Evolutionary conservation across 1,140 invertebrate species (phyloP).

Genomic region (Sinonovacula constricta): DNA sequence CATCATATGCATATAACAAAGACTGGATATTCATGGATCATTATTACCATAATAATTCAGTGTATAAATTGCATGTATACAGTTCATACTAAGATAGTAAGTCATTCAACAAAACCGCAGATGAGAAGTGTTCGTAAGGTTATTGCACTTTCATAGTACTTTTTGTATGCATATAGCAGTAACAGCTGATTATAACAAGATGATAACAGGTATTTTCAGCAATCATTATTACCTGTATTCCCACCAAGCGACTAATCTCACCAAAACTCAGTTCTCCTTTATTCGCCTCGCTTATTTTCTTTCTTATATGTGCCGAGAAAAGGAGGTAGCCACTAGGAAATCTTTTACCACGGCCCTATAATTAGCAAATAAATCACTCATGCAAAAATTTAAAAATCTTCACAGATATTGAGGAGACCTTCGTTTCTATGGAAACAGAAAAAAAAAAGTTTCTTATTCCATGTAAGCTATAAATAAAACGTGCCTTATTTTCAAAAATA

Average conservation of each 20-base stretch:
- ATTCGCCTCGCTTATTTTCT: slow-evolving; percentile 87
- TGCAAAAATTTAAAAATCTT: slow-evolving; percentile 45
- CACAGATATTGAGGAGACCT: neutral
- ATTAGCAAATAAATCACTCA: slow-evolving; percentile 53
- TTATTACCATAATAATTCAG: no score
- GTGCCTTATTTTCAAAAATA: no score
- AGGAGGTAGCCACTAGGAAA: slow-evolving; percentile 98
- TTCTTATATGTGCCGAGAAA: slow-evolving; percentile 97
- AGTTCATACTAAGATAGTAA: no score
- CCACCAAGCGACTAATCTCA: slow-evolving; percentile 98
- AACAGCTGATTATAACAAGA: neutral
- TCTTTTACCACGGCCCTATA: slow-evolving; percentile 58
- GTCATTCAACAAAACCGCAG: no score
- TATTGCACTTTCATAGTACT: no score
- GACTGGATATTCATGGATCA: no score
- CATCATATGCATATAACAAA: no score
- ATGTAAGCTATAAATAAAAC: no score
- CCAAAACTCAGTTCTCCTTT: slow-evolving; percentile 95
- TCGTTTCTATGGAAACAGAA: slow-evolving; percentile 9
- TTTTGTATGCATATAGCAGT: neutral
- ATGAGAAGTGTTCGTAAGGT: no score
- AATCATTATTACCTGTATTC: slow-evolving; percentile 86
- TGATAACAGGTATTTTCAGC: neutral
- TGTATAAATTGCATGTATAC: no score
- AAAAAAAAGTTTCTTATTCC: neutral